phyloP scores from a whole-genome alignment of 2,888 invertebrate genomes.

The Eupithecia tripunctaria region DNA sequence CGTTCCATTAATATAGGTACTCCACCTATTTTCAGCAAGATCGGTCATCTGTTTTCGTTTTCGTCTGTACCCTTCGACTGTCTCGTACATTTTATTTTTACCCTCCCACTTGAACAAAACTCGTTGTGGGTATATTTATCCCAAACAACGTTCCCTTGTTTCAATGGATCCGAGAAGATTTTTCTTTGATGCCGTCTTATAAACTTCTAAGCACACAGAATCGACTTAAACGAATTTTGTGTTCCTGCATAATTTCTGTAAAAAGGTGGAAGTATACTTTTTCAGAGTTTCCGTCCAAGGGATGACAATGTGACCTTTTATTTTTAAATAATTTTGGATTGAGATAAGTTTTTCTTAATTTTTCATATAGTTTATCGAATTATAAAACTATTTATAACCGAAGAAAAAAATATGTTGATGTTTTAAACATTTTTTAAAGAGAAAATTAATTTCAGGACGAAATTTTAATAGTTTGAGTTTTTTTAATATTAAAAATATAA shows the following conservation, averaged over 20 bases:
- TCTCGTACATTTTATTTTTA: conserved; percentile 43
- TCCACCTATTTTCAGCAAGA: conserved; percentile 8
- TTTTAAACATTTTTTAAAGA: background rate
- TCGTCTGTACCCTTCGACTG: conserved; percentile 36
- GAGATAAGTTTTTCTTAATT: background rate
- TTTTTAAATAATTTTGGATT: background rate
- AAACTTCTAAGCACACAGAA: conserved; percentile 4
- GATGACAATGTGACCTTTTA: background rate
- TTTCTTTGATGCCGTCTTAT: conserved; percentile 23
- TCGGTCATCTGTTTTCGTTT: conserved; percentile 18
- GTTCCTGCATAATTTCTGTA: conserved; percentile 8
- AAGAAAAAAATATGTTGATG: too few relatives aligned
- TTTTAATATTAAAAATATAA: too few relatives aligned
- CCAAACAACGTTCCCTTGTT: conserved; percentile 43
- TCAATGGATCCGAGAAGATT: conserved; percentile 31
- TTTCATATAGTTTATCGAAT: too few relatives aligned
- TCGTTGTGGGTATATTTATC: conserved; percentile 46
- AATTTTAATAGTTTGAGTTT: too few relatives aligned
- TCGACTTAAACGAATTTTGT: conserved; percentile 4
- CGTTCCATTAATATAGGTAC: conserved; percentile 4
- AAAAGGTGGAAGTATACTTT: conserved; percentile 10
- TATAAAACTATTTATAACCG: too few relatives aligned
- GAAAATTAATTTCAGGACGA: too few relatives aligned
- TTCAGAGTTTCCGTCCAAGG: background rate
- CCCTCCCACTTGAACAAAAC: conserved; percentile 40